Evolutionary conservation across 2,113 vertebrate species (phyloP).

Genomic region (Ctenomys sociabilis): DNA sequence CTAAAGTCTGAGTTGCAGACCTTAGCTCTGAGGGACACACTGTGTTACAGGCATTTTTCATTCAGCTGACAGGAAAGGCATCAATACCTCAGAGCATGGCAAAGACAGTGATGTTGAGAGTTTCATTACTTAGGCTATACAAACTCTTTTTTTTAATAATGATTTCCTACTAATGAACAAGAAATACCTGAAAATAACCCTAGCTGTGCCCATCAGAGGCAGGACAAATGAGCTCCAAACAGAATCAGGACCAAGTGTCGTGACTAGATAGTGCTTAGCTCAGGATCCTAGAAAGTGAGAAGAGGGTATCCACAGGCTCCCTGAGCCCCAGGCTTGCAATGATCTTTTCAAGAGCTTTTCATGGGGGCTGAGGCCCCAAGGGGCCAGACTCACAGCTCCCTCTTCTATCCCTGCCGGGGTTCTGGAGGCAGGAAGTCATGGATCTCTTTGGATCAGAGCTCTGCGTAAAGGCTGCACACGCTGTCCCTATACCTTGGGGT

Average conservation of each 20-base stretch:
- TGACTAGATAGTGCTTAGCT: not conserved
- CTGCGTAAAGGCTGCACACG: not conserved
- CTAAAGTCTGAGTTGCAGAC: not conserved
- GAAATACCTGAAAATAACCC: not conserved
- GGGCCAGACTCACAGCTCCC: not conserved
- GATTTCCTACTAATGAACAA: not conserved
- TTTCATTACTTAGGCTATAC: not conserved
- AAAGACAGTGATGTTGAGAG: not conserved
- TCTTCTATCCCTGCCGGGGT: not conserved
- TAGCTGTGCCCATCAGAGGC: not conserved
- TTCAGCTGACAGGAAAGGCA: not conserved
- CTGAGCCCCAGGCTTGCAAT: not conserved
- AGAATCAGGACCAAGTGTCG: not conserved
- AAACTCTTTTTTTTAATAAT: not conserved
- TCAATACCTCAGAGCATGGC: not conserved
- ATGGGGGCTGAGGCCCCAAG: not conserved
- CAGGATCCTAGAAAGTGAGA: too few species aligned
- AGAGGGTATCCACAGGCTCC: not conserved
- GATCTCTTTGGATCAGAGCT: not conserved
- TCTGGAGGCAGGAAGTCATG: not conserved
- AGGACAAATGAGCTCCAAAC: not conserved
- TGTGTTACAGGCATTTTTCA: not conserved
- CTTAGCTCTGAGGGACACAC: not conserved
- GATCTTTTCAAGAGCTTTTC: not conserved
- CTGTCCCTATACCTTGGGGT: not conserved